Percentiles rank a stretch among this genome's conserved stretches.
Conservation (phyloP, 2,888 invertebrate genomes). For the Drosophila barbarae region DNA sequence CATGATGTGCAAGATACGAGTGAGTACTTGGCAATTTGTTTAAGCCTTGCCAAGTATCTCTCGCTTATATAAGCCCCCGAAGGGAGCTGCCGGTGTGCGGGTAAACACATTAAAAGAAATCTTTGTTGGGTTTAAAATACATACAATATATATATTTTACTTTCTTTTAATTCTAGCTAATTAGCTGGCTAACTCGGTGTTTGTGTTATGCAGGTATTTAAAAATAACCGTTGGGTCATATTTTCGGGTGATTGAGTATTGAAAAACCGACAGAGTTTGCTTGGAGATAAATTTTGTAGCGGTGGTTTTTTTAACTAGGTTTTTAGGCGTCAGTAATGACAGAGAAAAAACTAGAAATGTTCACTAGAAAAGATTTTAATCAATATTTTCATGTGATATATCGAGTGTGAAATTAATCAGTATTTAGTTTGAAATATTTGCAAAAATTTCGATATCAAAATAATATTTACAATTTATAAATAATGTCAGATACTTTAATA, state of each 20-base stretch:
- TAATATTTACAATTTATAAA: neutral
- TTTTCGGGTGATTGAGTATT: slow-evolving; percentile 3
- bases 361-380: no score
- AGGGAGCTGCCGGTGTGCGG: neutral
- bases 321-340: no score
- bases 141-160: neutral
- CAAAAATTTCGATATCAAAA: neutral
- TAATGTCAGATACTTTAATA: neutral
- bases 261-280: neutral
- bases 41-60: slow-evolving; percentile 5
- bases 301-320: neutral
- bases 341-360: no score
- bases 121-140: neutral
- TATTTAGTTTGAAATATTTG: no score
- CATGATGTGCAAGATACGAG: slow-evolving; percentile 10
- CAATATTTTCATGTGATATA: no score
- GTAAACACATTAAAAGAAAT: slow-evolving; percentile 9
- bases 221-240: neutral
- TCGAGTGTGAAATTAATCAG: no score
- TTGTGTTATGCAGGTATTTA: neutral
- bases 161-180: slow-evolving; percentile 15
- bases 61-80: slow-evolving; percentile 8
- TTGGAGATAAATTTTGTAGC: neutral
- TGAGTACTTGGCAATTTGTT: slow-evolving; percentile 10
- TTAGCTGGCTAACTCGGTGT: neutral